These are phyloP conservation scores for Chionoecetes opilio DNA, from an alignment of 1,140 invertebrate species.

Conservation along the genomic window DNA sequence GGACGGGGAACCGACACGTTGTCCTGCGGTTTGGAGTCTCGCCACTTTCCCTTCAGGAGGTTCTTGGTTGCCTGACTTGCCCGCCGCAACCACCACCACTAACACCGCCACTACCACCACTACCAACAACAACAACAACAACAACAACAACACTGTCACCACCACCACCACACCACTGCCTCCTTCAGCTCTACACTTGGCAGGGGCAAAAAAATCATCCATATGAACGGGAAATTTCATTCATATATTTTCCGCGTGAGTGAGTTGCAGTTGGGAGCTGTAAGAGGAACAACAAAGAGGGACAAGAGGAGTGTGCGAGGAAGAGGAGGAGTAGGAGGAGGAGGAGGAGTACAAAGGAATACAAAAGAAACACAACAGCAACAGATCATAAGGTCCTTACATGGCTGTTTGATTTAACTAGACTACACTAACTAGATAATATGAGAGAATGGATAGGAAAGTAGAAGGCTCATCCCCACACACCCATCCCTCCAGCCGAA, in stretches of 20 bases:
- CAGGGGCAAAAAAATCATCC: constrained; percentile 3
- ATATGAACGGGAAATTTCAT: constrained; percentile 9
- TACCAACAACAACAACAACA: no score
- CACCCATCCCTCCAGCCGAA: no score
- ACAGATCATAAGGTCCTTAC: no score
- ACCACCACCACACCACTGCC: no score
- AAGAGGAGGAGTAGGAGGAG: no score
- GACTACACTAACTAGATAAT: no score
- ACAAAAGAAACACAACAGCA: no score
- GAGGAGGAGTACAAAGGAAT: no score
- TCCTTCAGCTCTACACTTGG: background rate
- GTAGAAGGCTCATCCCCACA: no score
- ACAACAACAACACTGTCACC: no score
- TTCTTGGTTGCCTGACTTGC: background rate
- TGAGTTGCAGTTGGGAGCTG: background rate
- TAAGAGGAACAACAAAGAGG: background rate
- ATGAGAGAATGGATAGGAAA: no score
- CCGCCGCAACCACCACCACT: background rate
- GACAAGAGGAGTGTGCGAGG: background rate
- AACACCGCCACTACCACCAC: background rate
- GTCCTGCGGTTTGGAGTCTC: background rate
- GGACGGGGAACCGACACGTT: constrained; percentile 3
- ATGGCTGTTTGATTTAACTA: no score
- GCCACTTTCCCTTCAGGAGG: background rate
- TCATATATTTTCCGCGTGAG: background rate